Evolutionary conservation across 23 tunicate species (phyloP), one percentile per base, ranked within the genome.

Genomic region (Trididemnum clinides): DNA sequence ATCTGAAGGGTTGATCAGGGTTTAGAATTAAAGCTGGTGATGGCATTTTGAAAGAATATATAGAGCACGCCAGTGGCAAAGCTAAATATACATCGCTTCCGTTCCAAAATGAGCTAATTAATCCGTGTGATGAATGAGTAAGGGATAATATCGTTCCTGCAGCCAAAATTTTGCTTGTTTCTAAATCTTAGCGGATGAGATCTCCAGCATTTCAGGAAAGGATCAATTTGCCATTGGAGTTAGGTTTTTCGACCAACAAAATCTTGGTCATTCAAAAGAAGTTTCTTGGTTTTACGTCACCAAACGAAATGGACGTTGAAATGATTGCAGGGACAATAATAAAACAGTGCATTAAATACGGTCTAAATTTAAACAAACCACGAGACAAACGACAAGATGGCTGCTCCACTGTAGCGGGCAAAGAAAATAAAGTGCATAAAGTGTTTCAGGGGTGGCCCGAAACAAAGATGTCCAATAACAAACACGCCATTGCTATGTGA

Each of bases 391-490:
- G 77, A 15, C 30, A 70, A 4, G 77, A 26, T 28, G 77, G 77
- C 35, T 70, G 77, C 77, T 70, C 35, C 12, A 32, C 77, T 25
- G 30, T 70, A 36, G 77, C 77, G 2, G 77, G 77, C 7, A 28
- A 25, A 28, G 77, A 30, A 2, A 70, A 70, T 7, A 44, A 15
- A 10, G 12, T 7, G 10, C 15, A 44, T 44, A 44, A 44, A 44
- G 15, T 44, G 10, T 44, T 44, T 44, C 54, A 44, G 54, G 15
- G 54, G 15, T 10, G 15, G 54, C 54, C 54, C 54, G 12, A 44
- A 44, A 44, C 54, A 15, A 44, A 44, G 54, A 44, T 15, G 54
- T 15, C 15, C 15, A 7, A 15, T 15, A 44, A 7, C 54, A 15
- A 44, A 44, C 54, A 44, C 54, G 54, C 54, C 54, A 44, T 44